phyloP scores from a whole-genome alignment of 2,797 vertebrate species.

The Esox lucius region DNA sequence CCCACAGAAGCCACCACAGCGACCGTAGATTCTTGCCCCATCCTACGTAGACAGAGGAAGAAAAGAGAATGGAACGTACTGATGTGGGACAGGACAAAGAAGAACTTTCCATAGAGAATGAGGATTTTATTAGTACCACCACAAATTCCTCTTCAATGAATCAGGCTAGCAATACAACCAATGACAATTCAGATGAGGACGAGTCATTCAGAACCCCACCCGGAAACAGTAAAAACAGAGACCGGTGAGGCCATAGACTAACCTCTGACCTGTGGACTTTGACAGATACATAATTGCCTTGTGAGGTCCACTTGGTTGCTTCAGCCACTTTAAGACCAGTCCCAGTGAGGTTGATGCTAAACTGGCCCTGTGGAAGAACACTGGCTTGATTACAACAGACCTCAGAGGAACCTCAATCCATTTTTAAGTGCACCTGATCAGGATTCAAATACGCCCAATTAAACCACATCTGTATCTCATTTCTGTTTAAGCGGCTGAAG shows the following conservation, averaged over 20 bases:
- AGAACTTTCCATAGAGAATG: slow-evolving; percentile 36
- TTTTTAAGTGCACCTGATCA: slow-evolving; percentile 2
- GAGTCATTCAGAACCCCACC: not conserved
- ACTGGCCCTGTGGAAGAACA: slow-evolving; percentile 82
- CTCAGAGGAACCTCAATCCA: not conserved
- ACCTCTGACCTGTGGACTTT: slow-evolving; percentile 92
- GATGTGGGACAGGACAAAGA: slow-evolving; percentile 48
- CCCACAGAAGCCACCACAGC: slow-evolving; percentile 96
- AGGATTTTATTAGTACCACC: slow-evolving; percentile 46
- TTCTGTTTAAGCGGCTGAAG: not conserved
- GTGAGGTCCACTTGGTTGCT: slow-evolving; percentile 87
- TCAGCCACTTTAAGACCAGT: slow-evolving; percentile 88
- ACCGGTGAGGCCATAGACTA: slow-evolving; percentile 43
- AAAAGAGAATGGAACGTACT: slow-evolving; percentile 37
- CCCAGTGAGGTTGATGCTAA: slow-evolving; percentile 91
- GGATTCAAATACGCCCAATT: not conserved
- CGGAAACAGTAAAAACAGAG: too few relatives aligned
- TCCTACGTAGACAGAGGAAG: slow-evolving; percentile 75
- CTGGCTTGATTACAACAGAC: not conserved
- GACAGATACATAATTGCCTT: slow-evolving; percentile 89
- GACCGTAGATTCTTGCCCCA: slow-evolving; percentile 90
- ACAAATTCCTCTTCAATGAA: slow-evolving; percentile 55
- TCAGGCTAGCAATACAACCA: slow-evolving; percentile 41
- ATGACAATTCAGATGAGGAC: slow-evolving; percentile 20
- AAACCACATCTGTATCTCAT: not conserved